phyloP scores from a whole-genome alignment of 2,797 vertebrate species.

The Pipistrellus kuhlii region DNA sequence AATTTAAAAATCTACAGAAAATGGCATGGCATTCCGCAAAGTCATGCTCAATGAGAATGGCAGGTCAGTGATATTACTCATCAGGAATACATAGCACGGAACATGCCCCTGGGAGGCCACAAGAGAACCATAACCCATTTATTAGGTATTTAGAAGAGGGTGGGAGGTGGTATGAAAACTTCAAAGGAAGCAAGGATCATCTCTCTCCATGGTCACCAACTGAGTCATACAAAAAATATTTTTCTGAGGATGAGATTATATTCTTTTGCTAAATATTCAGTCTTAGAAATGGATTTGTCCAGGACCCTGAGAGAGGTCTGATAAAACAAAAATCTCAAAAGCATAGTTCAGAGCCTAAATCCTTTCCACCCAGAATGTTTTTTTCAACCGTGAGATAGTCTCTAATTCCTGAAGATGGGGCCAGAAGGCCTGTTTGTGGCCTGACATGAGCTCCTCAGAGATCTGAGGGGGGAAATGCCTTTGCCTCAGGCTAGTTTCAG shows the following conservation, averaged over 20 bases:
- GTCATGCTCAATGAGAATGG: neutral
- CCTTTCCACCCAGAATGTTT: neutral
- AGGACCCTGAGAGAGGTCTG: neutral
- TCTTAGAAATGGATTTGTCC: constrained; percentile 40
- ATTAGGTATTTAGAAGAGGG: neutral
- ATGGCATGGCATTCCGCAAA: neutral
- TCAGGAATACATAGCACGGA: neutral
- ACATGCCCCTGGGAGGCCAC: neutral
- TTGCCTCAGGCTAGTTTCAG: neutral
- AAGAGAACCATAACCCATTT: neutral
- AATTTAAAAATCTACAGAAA: constrained; percentile 20
- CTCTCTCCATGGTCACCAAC: constrained; percentile 4
- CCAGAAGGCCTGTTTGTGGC: neutral
- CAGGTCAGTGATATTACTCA: neutral
- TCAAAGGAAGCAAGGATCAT: constrained; percentile 11
- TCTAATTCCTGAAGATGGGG: neutral
- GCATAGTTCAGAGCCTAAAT: neutral
- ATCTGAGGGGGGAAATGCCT: neutral
- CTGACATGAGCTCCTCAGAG: neutral
- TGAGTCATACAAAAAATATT: neutral
- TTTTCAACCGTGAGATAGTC: neutral
- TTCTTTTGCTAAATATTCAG: neutral
- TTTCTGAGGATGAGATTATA: neutral
- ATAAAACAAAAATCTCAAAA: constrained; percentile 50
- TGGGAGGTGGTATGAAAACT: neutral